Conservation (phyloP, 2,888 invertebrate species). For the Xestobium rufovillosum region DNA sequence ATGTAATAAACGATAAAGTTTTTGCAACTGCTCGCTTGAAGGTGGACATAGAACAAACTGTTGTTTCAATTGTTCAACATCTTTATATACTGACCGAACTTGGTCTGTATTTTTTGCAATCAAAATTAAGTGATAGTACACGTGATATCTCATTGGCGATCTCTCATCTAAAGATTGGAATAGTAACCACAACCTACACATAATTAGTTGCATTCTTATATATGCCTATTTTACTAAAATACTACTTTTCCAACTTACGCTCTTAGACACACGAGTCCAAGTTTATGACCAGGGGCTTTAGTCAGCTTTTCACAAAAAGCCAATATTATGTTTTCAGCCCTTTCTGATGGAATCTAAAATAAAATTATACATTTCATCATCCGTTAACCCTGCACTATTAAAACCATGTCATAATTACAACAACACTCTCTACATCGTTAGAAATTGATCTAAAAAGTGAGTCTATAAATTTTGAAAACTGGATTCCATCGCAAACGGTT, state of each 20-base stretch:
- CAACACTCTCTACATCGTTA: too few species aligned
- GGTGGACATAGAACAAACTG: constrained; percentile 75
- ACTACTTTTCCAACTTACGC: constrained; percentile 67
- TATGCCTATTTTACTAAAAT: constrained; percentile 1
- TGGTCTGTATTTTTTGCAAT: constrained; percentile 83
- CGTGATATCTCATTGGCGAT: constrained; percentile 81
- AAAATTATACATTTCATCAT: too few species aligned
- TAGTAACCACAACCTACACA: constrained; percentile 74
- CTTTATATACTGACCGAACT: constrained; percentile 75
- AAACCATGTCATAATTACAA: too few species aligned
- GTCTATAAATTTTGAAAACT: too few species aligned
- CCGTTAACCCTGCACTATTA: too few species aligned
- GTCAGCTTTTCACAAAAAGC: constrained; percentile 89
- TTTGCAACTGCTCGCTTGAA: constrained; percentile 85
- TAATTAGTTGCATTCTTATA: constrained; percentile 3
- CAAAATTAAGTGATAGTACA: constrained; percentile 86
- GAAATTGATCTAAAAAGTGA: too few species aligned
- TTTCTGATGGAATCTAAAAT: constrained; percentile 71
- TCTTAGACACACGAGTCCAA: constrained; percentile 73
- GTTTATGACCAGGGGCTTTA: constrained; percentile 74
- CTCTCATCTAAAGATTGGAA: constrained; percentile 85
- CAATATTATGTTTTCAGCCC: constrained; percentile 80
- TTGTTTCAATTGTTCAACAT: constrained; percentile 74
- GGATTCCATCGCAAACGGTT: too few species aligned
- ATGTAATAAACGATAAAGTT: constrained; percentile 79